Conservation (phyloP, 2,888 invertebrate species). For the Microctonus brassicae region DNA sequence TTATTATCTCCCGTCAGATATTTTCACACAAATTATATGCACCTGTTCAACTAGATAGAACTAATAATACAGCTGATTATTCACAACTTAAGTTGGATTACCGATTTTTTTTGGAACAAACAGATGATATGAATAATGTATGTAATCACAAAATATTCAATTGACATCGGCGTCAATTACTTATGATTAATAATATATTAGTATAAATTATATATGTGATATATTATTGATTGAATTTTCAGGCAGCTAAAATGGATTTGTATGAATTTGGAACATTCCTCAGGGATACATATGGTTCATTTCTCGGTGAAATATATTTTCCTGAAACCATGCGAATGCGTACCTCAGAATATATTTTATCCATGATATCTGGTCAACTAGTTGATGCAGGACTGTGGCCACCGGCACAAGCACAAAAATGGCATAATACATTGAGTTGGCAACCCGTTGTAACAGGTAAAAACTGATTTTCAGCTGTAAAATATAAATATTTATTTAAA, state of each 20-base stretch:
- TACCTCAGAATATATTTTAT: conserved; percentile 80
- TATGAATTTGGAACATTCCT: conserved; percentile 71
- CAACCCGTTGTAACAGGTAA: conserved; percentile 76
- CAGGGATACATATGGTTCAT: conserved; percentile 69
- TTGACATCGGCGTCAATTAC: not conserved
- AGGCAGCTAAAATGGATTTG: conserved; percentile 73
- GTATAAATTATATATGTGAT: not conserved
- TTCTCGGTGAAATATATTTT: conserved; percentile 70
- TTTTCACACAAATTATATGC: conserved; percentile 54
- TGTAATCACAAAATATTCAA: conserved; percentile 29
- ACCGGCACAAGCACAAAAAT: conserved; percentile 72
- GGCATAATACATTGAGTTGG: conserved; percentile 76
- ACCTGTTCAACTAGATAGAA: conserved; percentile 41
- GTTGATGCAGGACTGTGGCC: conserved; percentile 80
- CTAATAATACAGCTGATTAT: conserved; percentile 16
- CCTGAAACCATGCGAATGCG: conserved; percentile 65
- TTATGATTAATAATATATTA: not conserved
- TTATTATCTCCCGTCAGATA: conserved; percentile 45
- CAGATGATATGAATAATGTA: conserved; percentile 52
- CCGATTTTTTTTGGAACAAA: conserved; percentile 46
- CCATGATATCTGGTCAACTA: conserved; percentile 80
- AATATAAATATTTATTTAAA: not conserved
- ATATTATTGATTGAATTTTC: no score
- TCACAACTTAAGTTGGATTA: conserved; percentile 48
- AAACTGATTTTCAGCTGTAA: not conserved